These are phyloP conservation scores for Antedon mediterranea DNA, from an alignment of 53 echinoderm and acorn worm genomes.

Conservation along the genomic window DNA sequence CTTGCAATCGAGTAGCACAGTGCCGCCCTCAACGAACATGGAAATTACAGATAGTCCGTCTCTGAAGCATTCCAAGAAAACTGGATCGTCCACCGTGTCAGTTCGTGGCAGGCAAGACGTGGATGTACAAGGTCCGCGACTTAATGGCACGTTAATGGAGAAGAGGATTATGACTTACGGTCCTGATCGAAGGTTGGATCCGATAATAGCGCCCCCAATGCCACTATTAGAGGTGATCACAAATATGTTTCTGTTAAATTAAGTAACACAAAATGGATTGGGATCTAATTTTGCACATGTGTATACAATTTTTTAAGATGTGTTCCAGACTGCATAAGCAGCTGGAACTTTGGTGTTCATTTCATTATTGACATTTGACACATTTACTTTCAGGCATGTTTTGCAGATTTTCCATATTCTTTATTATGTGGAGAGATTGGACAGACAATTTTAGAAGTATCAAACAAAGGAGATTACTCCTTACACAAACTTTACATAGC, in stretches of 20 bases:
- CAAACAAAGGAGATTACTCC: slow-evolving; percentile 59
- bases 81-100: slow-evolving; percentile 27
- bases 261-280: no score
- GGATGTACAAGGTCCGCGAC: slow-evolving; percentile 88
- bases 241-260: no score
- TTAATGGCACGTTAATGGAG: slow-evolving; percentile 61
- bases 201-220: slow-evolving; percentile 71
- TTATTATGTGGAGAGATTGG: slow-evolving; percentile 81
- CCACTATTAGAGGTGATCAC: slow-evolving; percentile 64
- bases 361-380: not conserved
- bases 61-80: slow-evolving; percentile 31
- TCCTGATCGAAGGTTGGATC: slow-evolving; percentile 84
- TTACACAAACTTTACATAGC: slow-evolving; percentile 61
- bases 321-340: no score
- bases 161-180: slow-evolving; percentile 66
- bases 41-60: slow-evolving; percentile 37
- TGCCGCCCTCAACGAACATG: slow-evolving; percentile 20
- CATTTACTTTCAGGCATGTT: slow-evolving; percentile 43
- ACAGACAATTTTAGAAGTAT: slow-evolving; percentile 53
- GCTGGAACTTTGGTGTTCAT: no score
- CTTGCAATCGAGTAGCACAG: slow-evolving; percentile 3
- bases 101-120: slow-evolving; percentile 81
- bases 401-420: slow-evolving; percentile 63
- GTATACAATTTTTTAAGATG: no score
- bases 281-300: no score